Evolutionary conservation across 1,140 invertebrate genomes (phyloP), one percentile per base, ranked within the genome.

Genomic region (Lineus longissimus): DNA sequence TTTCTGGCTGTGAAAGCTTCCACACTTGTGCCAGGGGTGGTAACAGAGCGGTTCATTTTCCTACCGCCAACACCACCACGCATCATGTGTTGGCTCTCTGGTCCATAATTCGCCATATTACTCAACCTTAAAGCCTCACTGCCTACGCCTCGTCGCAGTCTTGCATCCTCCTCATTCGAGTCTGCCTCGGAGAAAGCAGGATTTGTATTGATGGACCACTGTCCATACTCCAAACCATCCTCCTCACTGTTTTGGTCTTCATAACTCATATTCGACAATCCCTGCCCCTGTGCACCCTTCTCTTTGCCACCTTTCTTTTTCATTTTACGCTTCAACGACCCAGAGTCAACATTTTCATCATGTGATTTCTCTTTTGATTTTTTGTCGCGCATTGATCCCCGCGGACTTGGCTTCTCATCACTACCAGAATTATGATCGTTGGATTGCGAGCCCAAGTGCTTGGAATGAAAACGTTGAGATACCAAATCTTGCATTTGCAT

Each of bases 111-210:
- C 9, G 47, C 47, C n/a, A 51, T 23, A 9, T 51, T 19, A 51
- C n/a, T 51, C 25, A n/a, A 7, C 47, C 9, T 23, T 51, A 51
- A 51, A 51, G 47, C 47, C 25, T 51, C 19, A 9, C 6, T 19
- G 6, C 47, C 19, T 7, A n/a, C n/a, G 9, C 19, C n/a, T n/a
- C 9, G n/a, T 51, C n/a, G 47, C n/a, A 51, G 47, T 51, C 47
- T 6, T n/a, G n/a, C n/a, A 6, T 27, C 47, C 4, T 51, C 47
- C 19, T 51, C 47, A 51, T 51, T 51, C n/a, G 47, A 23, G n/a
- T 51, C 47, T 51, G 25, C n/a, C 47, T 51, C 47, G 6, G 47
- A 51, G 47, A 51, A 51, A n/a, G 47, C 47, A 23, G 47, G 6
- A n/a, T 51, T 51, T 9, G 47, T 51, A n/a, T 51, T 51, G 6